A percentile compares a stretch with the other conserved stretches of the same genome.
Evolutionary conservation across 53 echinoderm and acorn worm species (phyloP).

Genomic region (Crossaster papposus): DNA sequence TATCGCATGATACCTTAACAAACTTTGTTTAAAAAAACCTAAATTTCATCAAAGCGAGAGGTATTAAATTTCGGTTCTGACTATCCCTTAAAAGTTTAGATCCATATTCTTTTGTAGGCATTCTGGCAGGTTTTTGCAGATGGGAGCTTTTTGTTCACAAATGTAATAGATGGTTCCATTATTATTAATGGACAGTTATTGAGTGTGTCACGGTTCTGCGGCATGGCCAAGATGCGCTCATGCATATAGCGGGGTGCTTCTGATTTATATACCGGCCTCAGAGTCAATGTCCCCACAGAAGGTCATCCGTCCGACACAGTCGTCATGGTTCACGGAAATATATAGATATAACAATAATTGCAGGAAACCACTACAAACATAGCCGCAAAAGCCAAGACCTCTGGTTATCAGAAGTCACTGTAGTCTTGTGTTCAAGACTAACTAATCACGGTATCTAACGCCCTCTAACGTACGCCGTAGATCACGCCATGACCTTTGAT

Average conservation of each 20-base stretch:
- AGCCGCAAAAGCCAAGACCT: no score
- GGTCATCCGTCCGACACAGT: not conserved
- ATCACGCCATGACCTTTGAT: no score
- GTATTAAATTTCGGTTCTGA: not conserved
- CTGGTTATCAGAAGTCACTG: no score
- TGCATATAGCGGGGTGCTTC: conserved; percentile 3
- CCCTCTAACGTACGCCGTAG: no score
- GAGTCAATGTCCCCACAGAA: conserved; percentile 17
- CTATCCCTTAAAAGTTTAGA: not conserved
- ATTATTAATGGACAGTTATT: not conserved
- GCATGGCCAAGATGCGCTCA: conserved; percentile 14
- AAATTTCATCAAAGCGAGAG: not conserved
- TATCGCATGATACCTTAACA: not conserved
- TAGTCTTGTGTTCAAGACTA: no score
- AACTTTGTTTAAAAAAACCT: not conserved
- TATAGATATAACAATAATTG: no score
- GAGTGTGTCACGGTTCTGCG: not conserved
- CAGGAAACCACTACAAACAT: no score
- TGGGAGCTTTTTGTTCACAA: not conserved
- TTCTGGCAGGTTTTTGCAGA: not conserved
- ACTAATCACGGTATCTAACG: no score
- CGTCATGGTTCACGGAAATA: not conserved
- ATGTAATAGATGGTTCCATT: conserved; percentile 4
- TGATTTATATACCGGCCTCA: not conserved
- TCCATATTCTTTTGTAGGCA: not conserved